phyloP scores from a whole-genome alignment of 2,113 vertebrate species.

The Odobenus rosmarus region DNA sequence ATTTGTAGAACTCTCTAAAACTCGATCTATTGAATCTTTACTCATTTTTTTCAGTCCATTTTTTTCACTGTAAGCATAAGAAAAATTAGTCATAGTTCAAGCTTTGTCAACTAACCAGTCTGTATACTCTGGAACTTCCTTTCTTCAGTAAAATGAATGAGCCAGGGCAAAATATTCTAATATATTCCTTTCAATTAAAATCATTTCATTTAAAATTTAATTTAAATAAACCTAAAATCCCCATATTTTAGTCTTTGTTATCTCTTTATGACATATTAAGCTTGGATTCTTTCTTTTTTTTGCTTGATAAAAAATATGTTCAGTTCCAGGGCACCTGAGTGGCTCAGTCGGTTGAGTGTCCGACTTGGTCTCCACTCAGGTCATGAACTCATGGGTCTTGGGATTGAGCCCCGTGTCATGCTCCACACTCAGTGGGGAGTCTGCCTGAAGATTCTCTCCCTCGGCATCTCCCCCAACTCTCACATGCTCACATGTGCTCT shows the following conservation, averaged over 20 bases:
- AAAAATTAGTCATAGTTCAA: background rate
- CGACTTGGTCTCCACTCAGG: background rate
- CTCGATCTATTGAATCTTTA: background rate
- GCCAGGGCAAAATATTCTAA: background rate
- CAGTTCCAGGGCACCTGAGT: background rate
- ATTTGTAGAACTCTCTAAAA: background rate
- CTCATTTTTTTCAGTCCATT: background rate
- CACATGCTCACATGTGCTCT: background rate
- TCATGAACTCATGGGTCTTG: background rate
- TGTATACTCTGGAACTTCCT: background rate
- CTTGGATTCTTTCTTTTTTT: background rate
- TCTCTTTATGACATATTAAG: background rate
- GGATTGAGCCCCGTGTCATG: background rate
- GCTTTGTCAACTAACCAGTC: background rate
- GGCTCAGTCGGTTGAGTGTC: background rate
- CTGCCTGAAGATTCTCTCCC: background rate
- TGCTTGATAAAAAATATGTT: background rate
- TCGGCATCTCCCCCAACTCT: background rate
- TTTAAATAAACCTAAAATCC: background rate
- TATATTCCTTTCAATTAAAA: background rate
- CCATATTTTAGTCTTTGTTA: slow-evolving; percentile 5
- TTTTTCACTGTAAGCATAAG: background rate
- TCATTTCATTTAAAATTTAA: slow-evolving; percentile 8
- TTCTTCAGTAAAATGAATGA: background rate
- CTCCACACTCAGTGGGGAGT: background rate